Evolutionary conservation across 2,113 vertebrate species (phyloP).

Genomic region (Malurus melanocephalus): DNA sequence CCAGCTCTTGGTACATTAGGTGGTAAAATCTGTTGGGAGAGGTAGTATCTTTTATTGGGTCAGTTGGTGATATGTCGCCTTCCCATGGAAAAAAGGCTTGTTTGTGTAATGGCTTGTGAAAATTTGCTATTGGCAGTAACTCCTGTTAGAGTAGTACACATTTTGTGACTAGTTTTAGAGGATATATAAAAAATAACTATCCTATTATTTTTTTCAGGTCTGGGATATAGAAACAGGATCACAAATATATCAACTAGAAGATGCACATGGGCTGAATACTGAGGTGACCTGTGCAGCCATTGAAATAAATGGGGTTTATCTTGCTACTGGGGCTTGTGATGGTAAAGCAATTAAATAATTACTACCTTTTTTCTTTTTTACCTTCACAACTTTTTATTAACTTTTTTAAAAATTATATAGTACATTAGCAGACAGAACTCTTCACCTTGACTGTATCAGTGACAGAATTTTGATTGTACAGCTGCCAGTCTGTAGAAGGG

Average conservation of each 20-base stretch:
- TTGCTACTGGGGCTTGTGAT: slow-evolving; percentile 72
- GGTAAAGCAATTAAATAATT: slow-evolving; percentile 57
- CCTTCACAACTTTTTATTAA: not conserved
- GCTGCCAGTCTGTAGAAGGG: not conserved
- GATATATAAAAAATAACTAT: not conserved
- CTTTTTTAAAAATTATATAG: not conserved
- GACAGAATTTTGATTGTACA: not conserved
- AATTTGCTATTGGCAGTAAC: not conserved
- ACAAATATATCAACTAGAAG: slow-evolving; percentile 71
- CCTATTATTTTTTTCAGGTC: slow-evolving; percentile 50
- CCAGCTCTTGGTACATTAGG: not conserved
- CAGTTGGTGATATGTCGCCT: not conserved
- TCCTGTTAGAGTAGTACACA: not conserved
- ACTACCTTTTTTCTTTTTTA: not conserved
- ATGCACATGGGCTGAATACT: slow-evolving; percentile 60
- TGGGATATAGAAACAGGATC: slow-evolving; percentile 74
- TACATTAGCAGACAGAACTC: not conserved
- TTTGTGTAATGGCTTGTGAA: not conserved
- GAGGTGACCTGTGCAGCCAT: slow-evolving; percentile 68
- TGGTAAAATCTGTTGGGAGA: not conserved
- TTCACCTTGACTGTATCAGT: not conserved
- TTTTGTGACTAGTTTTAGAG: not conserved
- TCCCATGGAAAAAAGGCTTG: not conserved
- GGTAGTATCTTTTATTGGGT: not conserved
- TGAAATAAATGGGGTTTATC: slow-evolving; percentile 57